phyloP scores from a whole-genome alignment of 1,140 invertebrate genomes.

The Zaprionus ghesquierei region DNA sequence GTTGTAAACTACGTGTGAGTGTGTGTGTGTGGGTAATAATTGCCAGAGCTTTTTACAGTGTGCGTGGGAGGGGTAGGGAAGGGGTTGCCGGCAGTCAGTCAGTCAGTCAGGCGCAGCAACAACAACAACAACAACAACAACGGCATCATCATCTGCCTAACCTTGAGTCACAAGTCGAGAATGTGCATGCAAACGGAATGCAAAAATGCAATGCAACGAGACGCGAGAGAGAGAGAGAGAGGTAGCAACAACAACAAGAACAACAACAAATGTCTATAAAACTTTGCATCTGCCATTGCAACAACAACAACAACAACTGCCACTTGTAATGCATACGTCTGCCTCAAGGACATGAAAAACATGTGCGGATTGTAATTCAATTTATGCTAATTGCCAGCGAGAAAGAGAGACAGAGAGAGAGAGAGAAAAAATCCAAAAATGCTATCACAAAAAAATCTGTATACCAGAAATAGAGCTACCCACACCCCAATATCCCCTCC shows the following conservation, averaged over 20 bases:
- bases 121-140: conserved; percentile 41
- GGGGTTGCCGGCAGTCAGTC: conserved; percentile 18
- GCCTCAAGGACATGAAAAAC: conserved; percentile 56
- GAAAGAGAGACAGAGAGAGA: no score
- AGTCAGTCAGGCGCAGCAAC: conserved; percentile 34
- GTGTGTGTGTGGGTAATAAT: conserved; percentile 55
- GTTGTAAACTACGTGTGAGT: conserved; percentile 14
- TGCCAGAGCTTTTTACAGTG: conserved; percentile 56
- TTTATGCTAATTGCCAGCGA: conserved; percentile 37
- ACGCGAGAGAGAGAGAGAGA: conserved; percentile 28
- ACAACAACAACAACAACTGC: conserved; percentile 5
- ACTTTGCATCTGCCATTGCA: background rate
- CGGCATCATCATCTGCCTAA: conserved; percentile 59
- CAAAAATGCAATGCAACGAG: conserved; percentile 38
- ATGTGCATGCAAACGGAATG: conserved; percentile 77
- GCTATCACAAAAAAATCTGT: conserved; percentile 12
- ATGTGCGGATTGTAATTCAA: conserved; percentile 23
- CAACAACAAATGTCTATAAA: background rate
- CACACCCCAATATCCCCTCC: background rate
- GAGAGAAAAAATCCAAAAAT: background rate
- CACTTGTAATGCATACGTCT: conserved; percentile 58
- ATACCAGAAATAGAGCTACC: background rate
- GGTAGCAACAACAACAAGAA: conserved; percentile 16
- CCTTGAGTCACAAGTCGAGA: conserved; percentile 78
- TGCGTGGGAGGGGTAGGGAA: background rate